These are phyloP conservation scores for Magallana nippona DNA, from an alignment of 2,888 invertebrate genomes.

Conservation along the genomic window DNA sequence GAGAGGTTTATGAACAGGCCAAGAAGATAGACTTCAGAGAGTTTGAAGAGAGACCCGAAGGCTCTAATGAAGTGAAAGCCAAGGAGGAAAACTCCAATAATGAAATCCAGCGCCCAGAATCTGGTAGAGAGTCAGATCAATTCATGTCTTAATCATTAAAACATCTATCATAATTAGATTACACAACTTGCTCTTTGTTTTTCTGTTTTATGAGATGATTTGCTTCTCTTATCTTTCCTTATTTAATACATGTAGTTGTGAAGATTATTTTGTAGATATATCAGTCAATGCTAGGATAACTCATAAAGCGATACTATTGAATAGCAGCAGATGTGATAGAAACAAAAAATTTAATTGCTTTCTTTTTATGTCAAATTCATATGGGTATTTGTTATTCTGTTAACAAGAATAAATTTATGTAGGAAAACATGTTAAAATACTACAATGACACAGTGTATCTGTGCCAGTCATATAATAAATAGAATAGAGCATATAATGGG, in stretches of 20 bases:
- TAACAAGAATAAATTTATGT: no score
- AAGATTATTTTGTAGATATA: neutral
- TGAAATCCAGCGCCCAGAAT: slow-evolving; percentile 18
- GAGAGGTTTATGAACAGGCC: slow-evolving; percentile 61
- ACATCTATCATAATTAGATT: slow-evolving; percentile 2
- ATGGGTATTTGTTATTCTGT: no score
- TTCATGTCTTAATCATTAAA: neutral
- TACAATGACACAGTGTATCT: neutral
- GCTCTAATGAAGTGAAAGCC: slow-evolving; percentile 45
- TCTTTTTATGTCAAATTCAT: no score
- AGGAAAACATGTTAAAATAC: neutral
- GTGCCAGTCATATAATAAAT: neutral
- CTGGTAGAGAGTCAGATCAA: neutral
- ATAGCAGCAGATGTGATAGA: no score
- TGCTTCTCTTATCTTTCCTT: neutral
- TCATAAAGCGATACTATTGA: no score
- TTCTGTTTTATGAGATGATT: neutral
- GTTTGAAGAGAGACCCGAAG: slow-evolving; percentile 53
- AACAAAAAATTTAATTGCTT: no score
- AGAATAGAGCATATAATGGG: neutral
- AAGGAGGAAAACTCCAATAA: slow-evolving; percentile 44
- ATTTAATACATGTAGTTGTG: neutral
- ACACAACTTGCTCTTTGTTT: neutral
- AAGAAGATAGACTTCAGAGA: slow-evolving; percentile 57
- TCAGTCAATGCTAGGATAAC: no score